phyloP scores from a whole-genome alignment of 1,140 invertebrate genomes.

The Rhagoletis pomonella region DNA sequence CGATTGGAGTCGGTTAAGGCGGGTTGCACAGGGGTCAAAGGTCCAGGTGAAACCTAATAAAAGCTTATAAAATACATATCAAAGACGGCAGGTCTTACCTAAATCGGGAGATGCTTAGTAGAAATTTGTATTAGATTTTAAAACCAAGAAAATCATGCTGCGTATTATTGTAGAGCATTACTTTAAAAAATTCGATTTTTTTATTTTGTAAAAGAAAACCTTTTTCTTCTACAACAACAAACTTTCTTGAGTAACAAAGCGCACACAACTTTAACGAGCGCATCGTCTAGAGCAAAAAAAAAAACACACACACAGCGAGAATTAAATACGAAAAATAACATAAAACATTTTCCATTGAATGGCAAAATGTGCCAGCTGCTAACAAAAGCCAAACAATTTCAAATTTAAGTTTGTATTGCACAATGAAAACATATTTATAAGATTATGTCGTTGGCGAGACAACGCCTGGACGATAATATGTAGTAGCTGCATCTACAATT shows the following conservation, averaged over 20 bases:
- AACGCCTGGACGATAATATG: not conserved
- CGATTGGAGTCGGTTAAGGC: too few species aligned
- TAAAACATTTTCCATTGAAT: conserved; percentile 16
- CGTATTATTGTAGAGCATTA: too few species aligned
- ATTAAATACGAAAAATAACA: not conserved
- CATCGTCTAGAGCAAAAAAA: not conserved
- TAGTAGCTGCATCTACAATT: not conserved
- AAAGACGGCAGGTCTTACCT: too few species aligned
- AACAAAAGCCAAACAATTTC: conserved; percentile 28
- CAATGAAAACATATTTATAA: conserved; percentile 15
- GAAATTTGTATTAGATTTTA: too few species aligned
- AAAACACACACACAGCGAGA: not conserved
- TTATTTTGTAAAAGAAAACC: too few species aligned
- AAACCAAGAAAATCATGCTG: too few species aligned
- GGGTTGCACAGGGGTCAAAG: too few species aligned
- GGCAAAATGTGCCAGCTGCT: conserved; percentile 17
- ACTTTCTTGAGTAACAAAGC: conserved; percentile 5
- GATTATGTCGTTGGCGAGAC: conserved; percentile 25
- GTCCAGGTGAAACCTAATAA: too few species aligned
- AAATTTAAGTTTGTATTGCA: not conserved
- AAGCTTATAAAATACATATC: too few species aligned
- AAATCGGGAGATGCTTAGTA: too few species aligned
- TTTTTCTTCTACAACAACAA: not conserved
- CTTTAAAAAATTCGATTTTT: too few species aligned
- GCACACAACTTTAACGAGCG: not conserved